Conservation (phyloP, 2,888 invertebrate species). For the Oegoconia quadripuncta region DNA sequence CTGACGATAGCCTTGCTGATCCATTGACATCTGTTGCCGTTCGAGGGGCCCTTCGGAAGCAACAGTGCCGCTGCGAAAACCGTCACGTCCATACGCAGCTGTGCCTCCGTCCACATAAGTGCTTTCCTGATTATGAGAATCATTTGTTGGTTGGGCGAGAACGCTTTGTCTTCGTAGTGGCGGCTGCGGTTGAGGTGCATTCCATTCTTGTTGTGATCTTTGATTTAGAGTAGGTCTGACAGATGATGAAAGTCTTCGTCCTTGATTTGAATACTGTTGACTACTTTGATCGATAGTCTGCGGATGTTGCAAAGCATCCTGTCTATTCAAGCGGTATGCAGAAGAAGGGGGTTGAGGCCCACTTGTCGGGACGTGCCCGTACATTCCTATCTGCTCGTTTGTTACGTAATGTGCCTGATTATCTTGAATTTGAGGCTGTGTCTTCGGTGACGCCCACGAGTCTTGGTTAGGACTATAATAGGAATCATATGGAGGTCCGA, state of each 20-base stretch:
- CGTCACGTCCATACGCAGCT: constrained; percentile 50
- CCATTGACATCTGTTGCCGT: constrained; percentile 39
- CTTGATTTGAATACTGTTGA: constrained; percentile 57
- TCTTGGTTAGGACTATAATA: constrained; percentile 58
- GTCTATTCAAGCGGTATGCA: constrained; percentile 47
- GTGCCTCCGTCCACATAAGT: constrained; percentile 46
- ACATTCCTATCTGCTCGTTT: constrained; percentile 49
- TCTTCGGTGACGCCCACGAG: constrained; percentile 46
- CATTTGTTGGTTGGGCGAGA: constrained; percentile 56
- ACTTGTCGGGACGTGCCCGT: constrained; percentile 39
- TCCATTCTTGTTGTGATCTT: constrained; percentile 60
- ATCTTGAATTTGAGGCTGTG: constrained; percentile 45
- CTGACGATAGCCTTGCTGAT: constrained; percentile 46
- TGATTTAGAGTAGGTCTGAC: constrained; percentile 51
- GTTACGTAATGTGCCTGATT: constrained; percentile 49
- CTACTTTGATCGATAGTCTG: constrained; percentile 58
- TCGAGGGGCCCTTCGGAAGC: constrained; percentile 57
- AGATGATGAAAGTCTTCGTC: constrained; percentile 53
- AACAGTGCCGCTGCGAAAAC: constrained; percentile 60
- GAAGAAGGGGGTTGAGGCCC: constrained; percentile 36
- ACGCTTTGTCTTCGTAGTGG: constrained; percentile 58
- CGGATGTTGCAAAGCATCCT: constrained; percentile 50
- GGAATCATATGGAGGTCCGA: constrained; percentile 46
- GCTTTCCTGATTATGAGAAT: constrained; percentile 49
- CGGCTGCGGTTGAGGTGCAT: constrained; percentile 40